Evolutionary conservation across 2,797 vertebrate genomes (phyloP).

Genomic region (Holocentrus rufus): DNA sequence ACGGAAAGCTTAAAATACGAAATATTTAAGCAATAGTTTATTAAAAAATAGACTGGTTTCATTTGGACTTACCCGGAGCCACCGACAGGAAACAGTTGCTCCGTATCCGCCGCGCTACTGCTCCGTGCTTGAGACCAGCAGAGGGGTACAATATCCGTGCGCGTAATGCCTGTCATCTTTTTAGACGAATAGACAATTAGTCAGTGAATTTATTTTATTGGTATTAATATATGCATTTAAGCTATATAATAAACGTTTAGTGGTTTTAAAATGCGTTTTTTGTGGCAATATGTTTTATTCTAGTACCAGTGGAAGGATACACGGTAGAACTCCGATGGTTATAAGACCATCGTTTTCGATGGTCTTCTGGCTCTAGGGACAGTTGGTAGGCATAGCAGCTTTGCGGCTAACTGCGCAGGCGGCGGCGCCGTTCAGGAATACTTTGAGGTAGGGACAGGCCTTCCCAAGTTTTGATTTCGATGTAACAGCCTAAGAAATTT

Average conservation of each 20-base stretch:
- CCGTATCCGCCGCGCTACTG: slow-evolving; percentile 52
- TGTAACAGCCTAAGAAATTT: too few species aligned
- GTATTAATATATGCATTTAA: accelerated
- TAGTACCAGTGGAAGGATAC: slow-evolving; percentile 79
- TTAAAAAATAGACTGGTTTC: slow-evolving; percentile 38
- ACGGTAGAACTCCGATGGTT: background rate
- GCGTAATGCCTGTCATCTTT: slow-evolving; percentile 4
- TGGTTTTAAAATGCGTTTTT: accelerated
- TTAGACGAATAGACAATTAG: accelerated
- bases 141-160: slow-evolving; percentile 58
- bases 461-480: too few species aligned
- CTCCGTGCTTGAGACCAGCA: slow-evolving; percentile 5
- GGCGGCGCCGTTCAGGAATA: too few species aligned
- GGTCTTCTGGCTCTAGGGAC: slow-evolving; percentile 68
- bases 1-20: background rate
- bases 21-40: slow-evolving; percentile 19
- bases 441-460: too few species aligned
- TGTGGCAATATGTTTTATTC: background rate
- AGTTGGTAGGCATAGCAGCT: background rate
- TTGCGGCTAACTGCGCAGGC: slow-evolving; percentile 26
- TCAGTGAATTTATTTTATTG: accelerated
- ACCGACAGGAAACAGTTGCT: slow-evolving; percentile 70
- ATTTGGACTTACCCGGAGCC: slow-evolving; percentile 69
- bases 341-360: slow-evolving; percentile 84
- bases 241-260: accelerated